Evolutionary conservation across 1,140 invertebrate species (phyloP), one percentile per base, ranked within the genome.

Genomic region (Heliconius eleuchia): DNA sequence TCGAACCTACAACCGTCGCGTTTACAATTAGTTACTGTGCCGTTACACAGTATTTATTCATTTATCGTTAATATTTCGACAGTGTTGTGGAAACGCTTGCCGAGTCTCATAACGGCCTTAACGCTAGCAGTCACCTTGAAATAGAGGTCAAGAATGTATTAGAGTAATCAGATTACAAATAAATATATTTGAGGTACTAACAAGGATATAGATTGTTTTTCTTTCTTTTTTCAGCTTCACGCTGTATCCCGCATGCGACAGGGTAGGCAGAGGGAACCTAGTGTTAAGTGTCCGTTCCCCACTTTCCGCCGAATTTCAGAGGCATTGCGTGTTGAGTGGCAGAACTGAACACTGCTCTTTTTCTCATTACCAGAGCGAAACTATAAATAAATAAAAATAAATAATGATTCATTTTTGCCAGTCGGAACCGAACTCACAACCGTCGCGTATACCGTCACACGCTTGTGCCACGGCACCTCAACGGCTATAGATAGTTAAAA

Each of bases 101-200:
- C 3, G 23, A 27, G n/a, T 27, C n/a, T 66, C 11, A 16, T 16
- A 66, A 66, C 60, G 60, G 60, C 60, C 60, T 66, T 5, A 66
- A 27, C 60, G 60, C 60, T 30, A 27, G 13, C 57, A 66, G 23
- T 27, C 60, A 66, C 73, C 73, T 74, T 74, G 74, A 27, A 18
- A 27, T 46, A 19, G 74, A 75, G 74, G 74, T 75, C 74, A 75
- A 75, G 55, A 75, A 66, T 75, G 19, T 60, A 57, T 75, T 66
- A 74, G 50, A 30, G 73, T 74, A 66, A 66, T 66, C 60, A 66
- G 60, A 66, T 66, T 66, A 66, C 60, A 66, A 66, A 66, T 8
- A 66, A 66, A 66, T 66, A 66, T 66, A 27, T 66, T 66, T 66
- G 30, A 27, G n/a, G 9, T 66, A 66, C 1, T 11, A 30, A 66